A percentile compares a stretch with the other conserved stretches of the same genome.
These are phyloP conservation scores for Narcine bancroftii DNA, from an alignment of 2,113 vertebrate genomes.

Conservation along the genomic window DNA sequence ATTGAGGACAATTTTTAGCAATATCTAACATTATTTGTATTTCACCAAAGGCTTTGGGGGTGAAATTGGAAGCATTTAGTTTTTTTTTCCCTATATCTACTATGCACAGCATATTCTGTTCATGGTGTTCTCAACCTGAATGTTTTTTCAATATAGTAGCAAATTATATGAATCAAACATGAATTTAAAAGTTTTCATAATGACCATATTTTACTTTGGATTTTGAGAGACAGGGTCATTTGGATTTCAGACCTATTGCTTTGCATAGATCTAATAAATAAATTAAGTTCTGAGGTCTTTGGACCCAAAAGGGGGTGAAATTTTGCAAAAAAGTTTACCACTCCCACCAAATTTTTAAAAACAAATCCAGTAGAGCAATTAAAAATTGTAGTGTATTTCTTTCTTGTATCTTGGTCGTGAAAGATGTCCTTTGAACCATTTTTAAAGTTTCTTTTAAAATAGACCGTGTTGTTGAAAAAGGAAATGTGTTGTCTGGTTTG, in stretches of 20 bases:
- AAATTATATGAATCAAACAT: background rate
- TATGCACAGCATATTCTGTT: background rate
- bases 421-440: no score
- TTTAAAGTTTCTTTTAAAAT: background rate
- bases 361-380: background rate
- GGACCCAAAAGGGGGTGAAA: background rate
- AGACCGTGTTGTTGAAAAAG: background rate
- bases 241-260: no score
- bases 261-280: no score
- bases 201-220: background rate
- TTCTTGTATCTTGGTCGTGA: background rate
- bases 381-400: background rate
- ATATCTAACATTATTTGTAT: no score
- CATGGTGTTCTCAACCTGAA: background rate
- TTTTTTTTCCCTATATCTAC: no score
- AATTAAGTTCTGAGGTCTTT: background rate
- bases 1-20: no score
- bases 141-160: background rate
- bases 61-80: no score
- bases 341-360: background rate
- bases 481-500: background rate
- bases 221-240: background rate
- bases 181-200: background rate
- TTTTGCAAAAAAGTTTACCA: background rate
- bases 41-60: no score